These are phyloP conservation scores for Morinoia aosen DNA, from an alignment of 2,888 invertebrate species.

Conservation along the genomic window DNA sequence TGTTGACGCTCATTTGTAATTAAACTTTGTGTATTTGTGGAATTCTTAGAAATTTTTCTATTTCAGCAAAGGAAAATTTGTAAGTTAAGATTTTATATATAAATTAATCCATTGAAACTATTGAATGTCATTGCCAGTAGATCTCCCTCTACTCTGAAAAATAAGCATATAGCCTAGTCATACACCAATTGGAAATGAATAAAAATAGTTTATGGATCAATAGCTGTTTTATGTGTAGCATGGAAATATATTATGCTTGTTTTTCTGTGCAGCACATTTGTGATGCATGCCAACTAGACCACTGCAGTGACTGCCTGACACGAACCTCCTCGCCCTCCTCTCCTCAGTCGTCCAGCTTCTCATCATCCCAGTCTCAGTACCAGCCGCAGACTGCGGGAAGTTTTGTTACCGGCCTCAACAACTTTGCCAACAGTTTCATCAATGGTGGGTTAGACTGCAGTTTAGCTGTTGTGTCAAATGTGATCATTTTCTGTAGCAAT, in stretches of 20 bases:
- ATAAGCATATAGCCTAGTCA: neutral
- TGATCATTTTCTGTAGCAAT: too few species aligned
- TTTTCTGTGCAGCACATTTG: slow-evolving; percentile 24
- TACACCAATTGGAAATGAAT: neutral
- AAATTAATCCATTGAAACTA: too few species aligned
- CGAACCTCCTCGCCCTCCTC: neutral
- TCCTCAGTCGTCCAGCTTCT: neutral
- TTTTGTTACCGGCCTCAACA: neutral
- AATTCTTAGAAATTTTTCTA: too few species aligned
- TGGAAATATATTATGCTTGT: neutral
- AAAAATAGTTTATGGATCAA: neutral
- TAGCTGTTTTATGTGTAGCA: neutral
- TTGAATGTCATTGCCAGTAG: too few species aligned
- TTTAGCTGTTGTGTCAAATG: neutral
- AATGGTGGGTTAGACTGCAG: neutral
- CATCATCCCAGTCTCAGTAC: neutral
- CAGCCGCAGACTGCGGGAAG: neutral
- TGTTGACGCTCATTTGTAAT: too few species aligned
- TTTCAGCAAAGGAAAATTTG: too few species aligned
- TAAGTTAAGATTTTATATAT: too few species aligned
- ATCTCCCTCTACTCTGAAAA: neutral
- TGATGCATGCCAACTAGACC: slow-evolving; percentile 13
- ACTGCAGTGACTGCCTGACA: slow-evolving; percentile 51
- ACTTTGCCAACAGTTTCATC: slow-evolving; percentile 25
- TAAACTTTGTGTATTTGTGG: too few species aligned